Evolutionary conservation across 2,797 vertebrate genomes (phyloP).

Genomic region (Hephaestus fuliginosus): DNA sequence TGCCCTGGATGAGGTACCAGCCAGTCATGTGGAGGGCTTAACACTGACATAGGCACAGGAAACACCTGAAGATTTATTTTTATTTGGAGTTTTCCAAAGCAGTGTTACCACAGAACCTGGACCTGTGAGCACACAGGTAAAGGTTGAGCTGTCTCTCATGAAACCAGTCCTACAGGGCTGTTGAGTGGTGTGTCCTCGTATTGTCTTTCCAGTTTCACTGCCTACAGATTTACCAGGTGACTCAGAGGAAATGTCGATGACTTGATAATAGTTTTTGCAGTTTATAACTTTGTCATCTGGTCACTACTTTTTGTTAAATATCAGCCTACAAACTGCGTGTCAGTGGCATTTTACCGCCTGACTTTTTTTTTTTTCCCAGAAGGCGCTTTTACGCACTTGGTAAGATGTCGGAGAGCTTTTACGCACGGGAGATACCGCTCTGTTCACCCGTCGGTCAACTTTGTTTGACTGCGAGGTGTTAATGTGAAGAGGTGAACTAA

Average conservation of each 20-base stretch:
- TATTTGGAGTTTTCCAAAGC: neutral
- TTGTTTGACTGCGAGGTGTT: no score
- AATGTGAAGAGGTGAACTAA: neutral
- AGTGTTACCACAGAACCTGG: constrained; percentile 3
- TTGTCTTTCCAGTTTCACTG: constrained; percentile 81
- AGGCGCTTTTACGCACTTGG: constrained; percentile 13
- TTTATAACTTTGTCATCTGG: neutral
- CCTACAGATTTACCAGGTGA: constrained; percentile 67
- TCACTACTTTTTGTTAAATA: no score
- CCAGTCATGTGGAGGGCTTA: neutral
- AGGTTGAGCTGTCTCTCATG: constrained; percentile 27
- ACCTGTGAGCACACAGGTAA: neutral
- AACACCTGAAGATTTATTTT: neutral
- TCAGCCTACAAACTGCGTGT: neutral
- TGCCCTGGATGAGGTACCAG: constrained; percentile 13
- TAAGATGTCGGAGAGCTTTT: constrained; percentile 19
- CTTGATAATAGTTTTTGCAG: neutral
- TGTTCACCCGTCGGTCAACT: accelerated
- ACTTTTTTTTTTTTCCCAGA: neutral
- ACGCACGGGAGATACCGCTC: constrained; percentile 7
- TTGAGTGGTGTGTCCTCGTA: constrained; percentile 38
- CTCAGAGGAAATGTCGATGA: constrained; percentile 33
- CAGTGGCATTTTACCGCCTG: neutral
- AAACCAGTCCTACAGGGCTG: constrained; percentile 82
- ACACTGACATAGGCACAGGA: constrained; percentile 8